phyloP scores from a whole-genome alignment of 2,113 vertebrate genomes.

The Mesoclemmys tuberculata region DNA sequence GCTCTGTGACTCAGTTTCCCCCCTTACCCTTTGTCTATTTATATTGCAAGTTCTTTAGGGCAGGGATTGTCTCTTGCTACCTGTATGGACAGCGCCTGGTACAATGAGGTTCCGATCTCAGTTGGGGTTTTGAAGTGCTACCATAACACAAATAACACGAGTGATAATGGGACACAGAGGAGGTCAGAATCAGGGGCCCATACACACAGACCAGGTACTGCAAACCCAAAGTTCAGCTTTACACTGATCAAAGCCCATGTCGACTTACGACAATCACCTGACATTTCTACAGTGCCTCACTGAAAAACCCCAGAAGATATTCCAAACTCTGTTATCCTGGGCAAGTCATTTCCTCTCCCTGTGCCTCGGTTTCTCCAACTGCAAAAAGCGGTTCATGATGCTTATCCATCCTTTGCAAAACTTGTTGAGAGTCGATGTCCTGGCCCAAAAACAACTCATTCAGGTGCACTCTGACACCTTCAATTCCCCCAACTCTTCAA shows the following conservation, averaged over 20 bases:
- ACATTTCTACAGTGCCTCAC: neutral
- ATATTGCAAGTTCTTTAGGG: accelerated
- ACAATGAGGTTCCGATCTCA: neutral
- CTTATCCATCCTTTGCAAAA: neutral
- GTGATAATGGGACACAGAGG: too few species aligned
- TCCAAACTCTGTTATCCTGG: neutral
- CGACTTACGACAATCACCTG: neutral
- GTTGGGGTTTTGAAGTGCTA: neutral
- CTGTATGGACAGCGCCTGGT: neutral
- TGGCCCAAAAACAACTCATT: neutral
- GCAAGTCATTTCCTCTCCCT: neutral
- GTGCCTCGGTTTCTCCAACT: neutral
- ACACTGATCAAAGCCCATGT: neutral
- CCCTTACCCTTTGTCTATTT: neutral
- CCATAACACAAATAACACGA: too few species aligned
- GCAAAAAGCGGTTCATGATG: neutral
- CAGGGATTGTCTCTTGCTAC: accelerated
- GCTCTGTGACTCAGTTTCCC: neutral
- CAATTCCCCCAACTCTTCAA: neutral
- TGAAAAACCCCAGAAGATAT: neutral
- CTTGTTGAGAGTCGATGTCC: accelerated
- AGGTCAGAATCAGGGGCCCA: neutral
- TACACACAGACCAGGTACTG: neutral
- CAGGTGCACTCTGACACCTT: neutral
- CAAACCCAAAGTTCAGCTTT: neutral